Evolutionary conservation across 2,888 invertebrate genomes (phyloP).

Genomic region (Seladonia tumulorum): DNA sequence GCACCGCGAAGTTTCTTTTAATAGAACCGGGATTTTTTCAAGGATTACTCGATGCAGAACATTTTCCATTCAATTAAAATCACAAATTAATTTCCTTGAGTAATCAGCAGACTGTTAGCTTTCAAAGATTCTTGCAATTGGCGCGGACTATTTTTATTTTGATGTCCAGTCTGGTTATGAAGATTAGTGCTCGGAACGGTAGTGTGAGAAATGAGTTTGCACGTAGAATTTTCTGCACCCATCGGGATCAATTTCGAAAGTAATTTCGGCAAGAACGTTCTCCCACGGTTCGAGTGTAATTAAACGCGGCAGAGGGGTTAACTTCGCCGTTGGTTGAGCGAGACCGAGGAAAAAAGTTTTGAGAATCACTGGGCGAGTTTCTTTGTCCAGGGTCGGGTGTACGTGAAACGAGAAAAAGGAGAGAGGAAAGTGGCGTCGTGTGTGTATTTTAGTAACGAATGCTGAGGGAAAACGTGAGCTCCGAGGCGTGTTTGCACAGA

Average conservation of each 20-base stretch:
- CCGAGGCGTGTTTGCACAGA: slow-evolving; percentile 41
- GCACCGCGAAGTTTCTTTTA: background rate
- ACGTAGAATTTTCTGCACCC: too few species aligned
- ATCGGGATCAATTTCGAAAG: background rate
- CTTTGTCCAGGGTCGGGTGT: slow-evolving; percentile 41
- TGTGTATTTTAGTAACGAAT: slow-evolving; percentile 71
- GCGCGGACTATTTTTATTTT: too few species aligned
- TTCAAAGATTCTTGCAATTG: too few species aligned
- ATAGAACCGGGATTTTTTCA: background rate
- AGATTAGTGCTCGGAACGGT: background rate
- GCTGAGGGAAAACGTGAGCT: slow-evolving; percentile 52
- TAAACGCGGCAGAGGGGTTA: background rate
- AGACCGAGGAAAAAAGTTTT: slow-evolving; percentile 18
- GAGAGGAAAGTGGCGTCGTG: slow-evolving; percentile 62
- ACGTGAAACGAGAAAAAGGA: slow-evolving; percentile 63
- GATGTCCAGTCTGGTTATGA: background rate
- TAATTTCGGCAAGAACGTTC: background rate
- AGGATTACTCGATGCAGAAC: background rate
- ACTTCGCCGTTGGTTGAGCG: background rate
- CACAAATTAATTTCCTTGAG: background rate
- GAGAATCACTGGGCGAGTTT: slow-evolving; percentile 62
- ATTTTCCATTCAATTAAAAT: background rate
- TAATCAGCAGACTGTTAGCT: too few species aligned
- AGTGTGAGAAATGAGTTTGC: background rate
- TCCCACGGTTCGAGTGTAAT: background rate